A percentile compares a stretch with the other conserved stretches of the same genome.
phyloP scores from a whole-genome alignment of 2,113 vertebrate genomes.

The Oncorhynchus kisutch region DNA sequence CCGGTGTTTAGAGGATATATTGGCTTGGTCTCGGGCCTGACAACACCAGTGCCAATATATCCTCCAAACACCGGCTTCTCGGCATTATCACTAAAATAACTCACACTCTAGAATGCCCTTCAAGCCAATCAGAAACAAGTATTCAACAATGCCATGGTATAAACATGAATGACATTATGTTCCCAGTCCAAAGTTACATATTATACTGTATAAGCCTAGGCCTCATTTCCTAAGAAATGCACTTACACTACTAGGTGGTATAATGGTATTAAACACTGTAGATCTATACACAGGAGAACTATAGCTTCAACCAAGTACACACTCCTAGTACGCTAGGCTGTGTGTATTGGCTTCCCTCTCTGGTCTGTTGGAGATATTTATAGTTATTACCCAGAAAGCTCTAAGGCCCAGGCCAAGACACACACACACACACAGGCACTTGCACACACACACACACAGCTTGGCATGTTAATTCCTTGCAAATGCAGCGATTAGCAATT shows the following conservation, averaged over 20 bases:
- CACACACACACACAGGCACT: no score
- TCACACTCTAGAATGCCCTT: no score
- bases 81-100: no score
- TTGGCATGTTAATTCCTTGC: slow-evolving; percentile 23
- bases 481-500: slow-evolving; percentile 28
- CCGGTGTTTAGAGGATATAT: no score
- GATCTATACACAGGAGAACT: slow-evolving; percentile 9
- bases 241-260: not conserved
- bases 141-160: no score
- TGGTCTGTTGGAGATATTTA: slow-evolving; percentile 29
- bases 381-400: slow-evolving; percentile 28
- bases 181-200: no score
- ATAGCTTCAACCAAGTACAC: not conserved
- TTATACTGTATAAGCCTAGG: no score
- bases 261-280: not conserved
- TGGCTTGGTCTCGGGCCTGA: no score
- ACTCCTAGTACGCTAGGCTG: not conserved
- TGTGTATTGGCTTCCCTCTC: not conserved
- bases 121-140: no score
- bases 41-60: no score
- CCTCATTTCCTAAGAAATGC: slow-evolving; percentile 5
- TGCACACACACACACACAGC: not conserved
- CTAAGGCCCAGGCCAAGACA: slow-evolving; percentile 16
- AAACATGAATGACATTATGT: no score
- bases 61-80: no score